Base-by-base conservation (phyloP, 2,113 vertebrate species). In the Ophthalmolycus amberensis region DNA sequence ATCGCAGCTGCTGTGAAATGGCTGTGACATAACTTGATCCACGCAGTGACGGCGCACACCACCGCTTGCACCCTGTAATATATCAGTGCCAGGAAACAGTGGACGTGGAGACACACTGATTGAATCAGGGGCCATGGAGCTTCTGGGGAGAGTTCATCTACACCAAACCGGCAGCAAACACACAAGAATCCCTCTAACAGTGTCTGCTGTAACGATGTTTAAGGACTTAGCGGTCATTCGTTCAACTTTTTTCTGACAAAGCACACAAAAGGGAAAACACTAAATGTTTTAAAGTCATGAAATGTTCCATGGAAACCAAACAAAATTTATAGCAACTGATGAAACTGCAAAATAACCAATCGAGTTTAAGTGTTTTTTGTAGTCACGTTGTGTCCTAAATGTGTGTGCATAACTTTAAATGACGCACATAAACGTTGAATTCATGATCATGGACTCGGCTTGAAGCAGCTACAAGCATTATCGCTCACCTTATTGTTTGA, bases 11-110 rank as follows among this genome's bases (percentile, higher is more conserved):
- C 88, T 56, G 89, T 87, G 89, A 92, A 93, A 85, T 27, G 78
- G 85, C 90, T 90, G 88, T 93, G 93, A 95, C 94, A 94, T 94
- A 95, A 94, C 93, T 91, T 94, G 94, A 95, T 95, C 93, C 89
- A 75, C 78, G 83, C 81, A 58, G 86, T 85, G 92, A 93, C 80
- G 79, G 77, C 83, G 37, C 92, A 91, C 90, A 85, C 84, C 83
- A 65, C 78, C 66, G 75, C 82, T 72, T 86, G 80, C 86, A 84
- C 89, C 87, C 88, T 80, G 93, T 84, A 89, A 95, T 96, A 94
- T 52, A 96, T 96, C 95, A 95, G 92, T 95, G 95, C 94, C 95
- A 95, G 92, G 85, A 91, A 88, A 90, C 77, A 78, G 85, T 84
- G 89, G 88, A 94, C 78, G 65, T 84, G 79, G 88, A 94, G 92